Evolutionary conservation across 2,113 vertebrate species (phyloP).

Genomic region (Alexandromys fortis): DNA sequence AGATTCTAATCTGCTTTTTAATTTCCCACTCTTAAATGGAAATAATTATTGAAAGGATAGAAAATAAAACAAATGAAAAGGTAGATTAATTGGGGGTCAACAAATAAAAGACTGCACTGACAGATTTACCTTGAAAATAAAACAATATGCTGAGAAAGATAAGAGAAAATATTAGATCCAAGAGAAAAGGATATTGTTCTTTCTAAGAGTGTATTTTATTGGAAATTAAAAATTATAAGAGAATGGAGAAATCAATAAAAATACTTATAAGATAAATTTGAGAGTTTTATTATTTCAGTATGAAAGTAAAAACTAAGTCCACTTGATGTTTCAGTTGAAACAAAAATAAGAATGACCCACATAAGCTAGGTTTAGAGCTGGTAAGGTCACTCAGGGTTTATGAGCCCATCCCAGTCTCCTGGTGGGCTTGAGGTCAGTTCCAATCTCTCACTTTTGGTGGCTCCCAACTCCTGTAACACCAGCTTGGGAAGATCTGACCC

Average conservation of each 20-base stretch:
- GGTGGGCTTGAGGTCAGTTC: neutral
- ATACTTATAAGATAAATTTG: neutral
- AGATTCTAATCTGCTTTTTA: conserved; percentile 15
- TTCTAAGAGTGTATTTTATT: neutral
- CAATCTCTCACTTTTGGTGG: neutral
- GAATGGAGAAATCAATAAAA: neutral
- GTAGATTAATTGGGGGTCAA: neutral
- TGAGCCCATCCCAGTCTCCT: neutral
- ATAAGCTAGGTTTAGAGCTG: neutral
- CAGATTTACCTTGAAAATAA: conserved; percentile 35
- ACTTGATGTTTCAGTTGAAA: neutral
- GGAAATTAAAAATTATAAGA: conserved; percentile 41
- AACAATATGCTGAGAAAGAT: conserved; percentile 10
- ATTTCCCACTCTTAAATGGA: neutral
- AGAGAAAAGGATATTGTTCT: conserved; percentile 15
- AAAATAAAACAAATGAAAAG: neutral
- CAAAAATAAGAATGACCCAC: neutral
- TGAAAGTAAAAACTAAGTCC: neutral
- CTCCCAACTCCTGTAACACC: no score
- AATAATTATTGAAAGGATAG: neutral
- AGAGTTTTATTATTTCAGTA: neutral
- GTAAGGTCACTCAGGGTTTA: no score
- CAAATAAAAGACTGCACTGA: neutral
- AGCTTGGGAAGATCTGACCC: neutral
- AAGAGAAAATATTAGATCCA: conserved; percentile 1